Evolutionary conservation across 2,797 vertebrate species (phyloP), one percentile per base, ranked within the genome.

Genomic region (Alectoris magna): DNA sequence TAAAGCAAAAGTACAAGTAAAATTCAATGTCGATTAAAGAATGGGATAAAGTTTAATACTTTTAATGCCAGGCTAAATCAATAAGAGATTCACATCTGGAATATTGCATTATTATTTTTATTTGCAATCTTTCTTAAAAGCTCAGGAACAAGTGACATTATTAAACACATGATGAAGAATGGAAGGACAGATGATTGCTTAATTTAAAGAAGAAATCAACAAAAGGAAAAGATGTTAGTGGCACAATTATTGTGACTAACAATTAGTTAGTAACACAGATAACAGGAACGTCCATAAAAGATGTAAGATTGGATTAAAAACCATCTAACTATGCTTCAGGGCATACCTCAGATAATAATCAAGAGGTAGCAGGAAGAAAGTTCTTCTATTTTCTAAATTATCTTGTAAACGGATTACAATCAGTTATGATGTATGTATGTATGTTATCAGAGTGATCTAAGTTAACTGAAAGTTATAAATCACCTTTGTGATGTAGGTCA

Each of bases 51-150:
- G 77, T n/a, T 43, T 86, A 87, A 78, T 78, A 78, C 11, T 80
- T 85, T 49, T 75, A 62, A 66, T 75, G 55, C 62, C 43, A 84
- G 22, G 16, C 84, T 92, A 89, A 90, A 87, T 78, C 63, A 92
- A 63, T 78, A 81, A 67, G n/a, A 44, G 14, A 74, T 87, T 71
- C 53, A 64, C 26, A 72, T 59, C 18, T 59, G 22, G 48, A 93
- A 78, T 59, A 86, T 18, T 59, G 3, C 12, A 67, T 56, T 81
- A 67, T 56, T 81, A 16, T 59, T 84, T 88, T 81, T 86, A 84
- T 75, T 63, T 74, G 36, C 59, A 67, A 29, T 39, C 17, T 80
- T 12, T 59, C 46, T 85, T 77, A 74, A 77, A 93, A 77, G 3
- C 85, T 83, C 24, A 53, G 23, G 34, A 87, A 48, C 10, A 83